These are phyloP conservation scores for Acanthiza pusilla DNA, from an alignment of 2,797 vertebrate genomes.

Conservation along the genomic window DNA sequence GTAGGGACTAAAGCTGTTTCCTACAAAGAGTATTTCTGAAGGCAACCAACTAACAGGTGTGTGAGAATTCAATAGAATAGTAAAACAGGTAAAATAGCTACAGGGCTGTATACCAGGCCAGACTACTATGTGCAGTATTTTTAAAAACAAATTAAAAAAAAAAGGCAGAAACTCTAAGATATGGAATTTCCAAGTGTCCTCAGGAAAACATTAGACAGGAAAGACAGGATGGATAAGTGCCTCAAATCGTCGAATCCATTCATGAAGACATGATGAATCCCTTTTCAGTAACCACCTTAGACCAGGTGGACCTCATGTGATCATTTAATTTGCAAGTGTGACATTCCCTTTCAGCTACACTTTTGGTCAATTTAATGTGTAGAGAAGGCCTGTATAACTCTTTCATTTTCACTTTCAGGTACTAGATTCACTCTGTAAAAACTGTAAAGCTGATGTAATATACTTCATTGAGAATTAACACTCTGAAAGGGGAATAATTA, in stretches of 20 bases:
- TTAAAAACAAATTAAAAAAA: not conserved
- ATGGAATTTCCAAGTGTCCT: fast-evolving
- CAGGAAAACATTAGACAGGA: not conserved
- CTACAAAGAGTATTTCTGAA: not conserved
- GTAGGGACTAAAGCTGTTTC: not conserved
- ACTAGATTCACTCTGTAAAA: not conserved
- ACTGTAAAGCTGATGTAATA: not conserved
- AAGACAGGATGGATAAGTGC: not conserved
- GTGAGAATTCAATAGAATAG: not conserved
- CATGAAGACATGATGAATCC: not conserved
- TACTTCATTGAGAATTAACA: not conserved
- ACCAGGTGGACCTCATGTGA: not conserved
- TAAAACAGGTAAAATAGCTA: not conserved
- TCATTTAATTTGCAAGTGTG: not conserved
- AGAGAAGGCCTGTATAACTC: not conserved
- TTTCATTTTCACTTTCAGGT: not conserved
- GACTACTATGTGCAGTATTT: not conserved
- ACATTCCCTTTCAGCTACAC: not conserved
- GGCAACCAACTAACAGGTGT: not conserved
- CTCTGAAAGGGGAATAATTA: not conserved
- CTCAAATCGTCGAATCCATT: not conserved
- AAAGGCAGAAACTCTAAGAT: not conserved
- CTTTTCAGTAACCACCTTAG: not conserved
- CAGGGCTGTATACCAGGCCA: not conserved
- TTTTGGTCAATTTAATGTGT: not conserved